Conservation (phyloP, 2,113 vertebrate species). For the Notiomystis cincta region DNA sequence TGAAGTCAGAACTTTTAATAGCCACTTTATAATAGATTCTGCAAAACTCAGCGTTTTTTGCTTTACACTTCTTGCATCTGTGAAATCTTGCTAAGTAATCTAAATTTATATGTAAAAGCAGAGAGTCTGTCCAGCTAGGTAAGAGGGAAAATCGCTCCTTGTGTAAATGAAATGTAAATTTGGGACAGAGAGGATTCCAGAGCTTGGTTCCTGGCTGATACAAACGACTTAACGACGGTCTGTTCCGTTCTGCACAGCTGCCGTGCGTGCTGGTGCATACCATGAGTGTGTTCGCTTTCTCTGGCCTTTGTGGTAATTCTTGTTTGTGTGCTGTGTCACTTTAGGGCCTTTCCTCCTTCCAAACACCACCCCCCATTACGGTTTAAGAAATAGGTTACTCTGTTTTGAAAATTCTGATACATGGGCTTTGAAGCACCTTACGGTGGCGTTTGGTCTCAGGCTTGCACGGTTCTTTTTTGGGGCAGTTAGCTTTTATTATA, state of each 20-base stretch:
- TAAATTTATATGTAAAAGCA: neutral
- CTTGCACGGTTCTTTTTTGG: neutral
- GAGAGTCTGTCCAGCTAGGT: neutral
- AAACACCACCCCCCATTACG: neutral
- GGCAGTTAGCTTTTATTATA: neutral
- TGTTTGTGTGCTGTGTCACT: neutral
- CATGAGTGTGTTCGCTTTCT: neutral
- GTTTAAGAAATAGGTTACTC: neutral
- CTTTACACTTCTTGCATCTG: neutral
- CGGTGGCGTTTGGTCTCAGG: neutral
- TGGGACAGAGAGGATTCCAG: neutral
- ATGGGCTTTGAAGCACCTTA: neutral
- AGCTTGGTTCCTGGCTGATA: neutral
- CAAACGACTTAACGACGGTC: accelerated
- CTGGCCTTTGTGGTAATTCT: neutral
- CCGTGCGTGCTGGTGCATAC: neutral
- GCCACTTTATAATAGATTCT: neutral
- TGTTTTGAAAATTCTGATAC: neutral
- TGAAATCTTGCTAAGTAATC: neutral
- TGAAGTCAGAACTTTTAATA: neutral
- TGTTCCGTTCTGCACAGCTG: neutral
- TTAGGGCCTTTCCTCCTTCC: neutral
- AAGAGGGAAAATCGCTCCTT: neutral
- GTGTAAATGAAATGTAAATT: neutral
- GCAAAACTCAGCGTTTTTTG: neutral